Evolutionary conservation across 2,797 vertebrate species (phyloP), one percentile per base, ranked within the genome.

Genomic region (Argentina silus): DNA sequence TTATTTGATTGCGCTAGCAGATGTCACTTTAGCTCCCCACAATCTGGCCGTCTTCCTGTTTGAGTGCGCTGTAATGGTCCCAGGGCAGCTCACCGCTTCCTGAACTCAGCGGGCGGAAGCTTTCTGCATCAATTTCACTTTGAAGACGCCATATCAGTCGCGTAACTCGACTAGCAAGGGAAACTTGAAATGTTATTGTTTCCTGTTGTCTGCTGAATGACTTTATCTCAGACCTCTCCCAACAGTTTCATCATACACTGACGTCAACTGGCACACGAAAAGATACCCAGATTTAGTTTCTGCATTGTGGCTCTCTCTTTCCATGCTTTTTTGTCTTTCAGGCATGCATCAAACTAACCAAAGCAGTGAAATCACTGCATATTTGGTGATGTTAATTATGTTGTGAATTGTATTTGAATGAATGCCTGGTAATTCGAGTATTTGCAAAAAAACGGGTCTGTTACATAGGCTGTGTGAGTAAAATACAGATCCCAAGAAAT

Each of bases 11-110:
- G 88, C 68, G 76, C 81, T 85, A 92, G 88, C 93, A 95, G 93
- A 94, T 94, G 92, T 93, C 90, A 89, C 91, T 86, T 89, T 81
- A 90, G 91, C 90, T 91, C 83, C 85, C 91, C 91, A 86, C 90
- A 90, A 87, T 92, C 92, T 91, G 90, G 88, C 90, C 59, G 86
- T 79, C 89, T 92, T 92, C 92, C 91, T 91, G 91, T 88, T 83
- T 87, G 87, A 92, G 89, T 87, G 90, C 78, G 86, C 81, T 42
- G 89, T 92, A 93, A 93, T 92, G 90, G 90, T 91, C 92, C 92
- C 93, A 73, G 88, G 89, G 88, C 87, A 86, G 88, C 89, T 91
- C 86, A 85, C 90, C 83, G 88, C 89, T 92, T 93, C 91, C 91
- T 92, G 92, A 93, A 91, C 91, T 90, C 85, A 53, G 87, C 23